A percentile compares a stretch with the other conserved stretches of the same genome.
phyloP scores from a whole-genome alignment of 2,888 invertebrate species.

The Pseudoips prasinana region DNA sequence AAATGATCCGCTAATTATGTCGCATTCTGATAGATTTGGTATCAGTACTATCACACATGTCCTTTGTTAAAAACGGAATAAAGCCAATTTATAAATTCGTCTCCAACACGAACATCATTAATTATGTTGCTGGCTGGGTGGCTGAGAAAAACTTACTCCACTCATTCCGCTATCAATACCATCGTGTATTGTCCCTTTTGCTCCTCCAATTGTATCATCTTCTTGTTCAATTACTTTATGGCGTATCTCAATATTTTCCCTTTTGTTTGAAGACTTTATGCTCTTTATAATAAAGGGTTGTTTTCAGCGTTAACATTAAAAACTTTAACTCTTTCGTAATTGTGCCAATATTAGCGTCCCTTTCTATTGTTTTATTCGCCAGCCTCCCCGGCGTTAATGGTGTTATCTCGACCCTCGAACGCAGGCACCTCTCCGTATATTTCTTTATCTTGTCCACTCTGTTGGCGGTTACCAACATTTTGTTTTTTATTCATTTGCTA shows the following conservation, averaged over 20 bases:
- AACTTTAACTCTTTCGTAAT: conserved; percentile 27
- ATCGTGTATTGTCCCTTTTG: conserved; percentile 66
- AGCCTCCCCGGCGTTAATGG: conserved; percentile 78
- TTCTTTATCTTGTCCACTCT: conserved; percentile 79
- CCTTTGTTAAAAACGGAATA: conserved; percentile 71
- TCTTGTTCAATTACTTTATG: conserved; percentile 17
- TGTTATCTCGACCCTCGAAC: conserved; percentile 78
- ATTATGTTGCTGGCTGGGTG: conserved; percentile 83
- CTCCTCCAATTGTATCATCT: conserved; percentile 40
- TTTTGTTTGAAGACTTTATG: conserved; percentile 17
- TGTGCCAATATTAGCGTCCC: conserved; percentile 47
- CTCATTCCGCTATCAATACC: conserved; percentile 78
- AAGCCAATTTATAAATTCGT: conserved; percentile 81
- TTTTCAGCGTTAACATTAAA: conserved; percentile 13
- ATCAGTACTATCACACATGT: conserved; percentile 66
- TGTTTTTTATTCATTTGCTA: conserved; percentile 80
- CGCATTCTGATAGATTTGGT: conserved; percentile 48
- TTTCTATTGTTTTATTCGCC: conserved; percentile 67
- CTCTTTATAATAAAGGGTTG: conserved; percentile 10
- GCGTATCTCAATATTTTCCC: conserved; percentile 12
- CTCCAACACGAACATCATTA: conserved; percentile 78
- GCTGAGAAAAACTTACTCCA: conserved; percentile 81
- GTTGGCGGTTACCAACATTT: conserved; percentile 68
- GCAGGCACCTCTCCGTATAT: conserved; percentile 81
- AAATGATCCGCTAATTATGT: conserved; percentile 47